Base-by-base conservation (phyloP, 1,140 invertebrate species). In the Leptopilina boulardi region DNA sequence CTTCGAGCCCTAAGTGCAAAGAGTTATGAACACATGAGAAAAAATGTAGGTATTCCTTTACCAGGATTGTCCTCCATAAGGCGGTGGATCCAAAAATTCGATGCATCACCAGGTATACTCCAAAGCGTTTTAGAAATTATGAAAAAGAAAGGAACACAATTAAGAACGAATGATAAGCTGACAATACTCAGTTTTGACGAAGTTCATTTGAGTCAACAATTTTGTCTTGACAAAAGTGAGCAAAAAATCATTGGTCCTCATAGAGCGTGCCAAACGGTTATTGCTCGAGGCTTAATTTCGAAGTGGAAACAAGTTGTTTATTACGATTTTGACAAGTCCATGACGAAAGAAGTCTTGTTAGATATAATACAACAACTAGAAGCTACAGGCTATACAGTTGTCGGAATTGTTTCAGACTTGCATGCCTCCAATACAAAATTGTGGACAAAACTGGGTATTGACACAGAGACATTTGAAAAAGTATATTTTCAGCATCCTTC, bases 231-330 rank as follows among this genome's bases (percentile, higher is more conserved):
- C n/a, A n/a, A n/a, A n/a, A n/a, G n/a, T n/a, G n/a, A n/a, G n/a
- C 11, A 47, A 47, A 0, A 15, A 18, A 18, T 18, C 0, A 18
- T 51, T 18, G n/a, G 47, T 18, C 47, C 47, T 51, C 47, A 51
- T 6, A 51, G 13, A 51, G n/a, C 15, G 4, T 51, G 47, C 5
- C 47, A 51, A n/a, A 18, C n/a, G 0, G n/a, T 51, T 18, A 51
- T 51, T n/a, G 47, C n/a, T 51, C 47, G 47, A 4, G 41, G 41
- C 10, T 42, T 42, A 42, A 2, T 42, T 42, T 6, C 2, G 13
- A 42, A 83, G 2, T 90, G 88, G 87, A 89, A 89, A 70, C 86
- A 89, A 79, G 83, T 84, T 0, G 71, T 89, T 9, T 88, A 80
- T 66, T 85, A 80, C 77, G 70, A 81, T 59, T 90, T 83, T 82